Evolutionary conservation across 1,140 invertebrate genomes (phyloP), one percentile per base, ranked within the genome.

Genomic region (Diorhabda elongata): DNA sequence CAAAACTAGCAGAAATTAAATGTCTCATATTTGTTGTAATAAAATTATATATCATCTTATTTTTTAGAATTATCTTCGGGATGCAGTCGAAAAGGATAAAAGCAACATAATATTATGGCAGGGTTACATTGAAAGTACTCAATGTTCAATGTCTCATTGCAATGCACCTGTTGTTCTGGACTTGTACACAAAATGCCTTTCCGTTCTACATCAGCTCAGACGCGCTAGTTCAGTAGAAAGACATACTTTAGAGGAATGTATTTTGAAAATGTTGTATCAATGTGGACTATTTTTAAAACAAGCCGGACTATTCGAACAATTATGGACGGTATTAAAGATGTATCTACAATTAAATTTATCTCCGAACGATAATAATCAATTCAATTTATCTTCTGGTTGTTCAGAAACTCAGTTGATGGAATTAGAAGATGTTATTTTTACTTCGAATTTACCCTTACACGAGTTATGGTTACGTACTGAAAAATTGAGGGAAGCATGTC

Each of bases 401-500:
- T 82, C 85, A 64, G 86, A 88, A 70, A 80, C 82, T 5, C 82
- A 85, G 66, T 75, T 88, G n/a, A 80, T 86, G 47, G 85, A 86
- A 45, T 82, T 86, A 76, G 89, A 91, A 79, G 88, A 90, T 76
- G 74, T 85, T 4, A 84, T 90, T 69, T 77, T 90, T 59, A 82
- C 82, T 44, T 89, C 87, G 4, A 84, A 85, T 67, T 76, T 90
- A 66, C 88, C 89, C 3, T 81, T 89, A 69, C 85, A 87, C 71
- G 86, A 89, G 73, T 79, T 91, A 43, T 91, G 89, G 89, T 79
- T 88, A 42, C 82, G 88, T 68, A 82, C 88, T 42, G 89, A 91
- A 76, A 85, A 83, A 5, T 74, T 91, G 9, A 82, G 89, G 41
- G 86, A 88, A 75, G 81, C 84, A 8, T 87, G 84, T 66, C 85